These are phyloP conservation scores for Rhinoraja longicauda DNA, from an alignment of 2,797 vertebrate species.

Conservation along the genomic window DNA sequence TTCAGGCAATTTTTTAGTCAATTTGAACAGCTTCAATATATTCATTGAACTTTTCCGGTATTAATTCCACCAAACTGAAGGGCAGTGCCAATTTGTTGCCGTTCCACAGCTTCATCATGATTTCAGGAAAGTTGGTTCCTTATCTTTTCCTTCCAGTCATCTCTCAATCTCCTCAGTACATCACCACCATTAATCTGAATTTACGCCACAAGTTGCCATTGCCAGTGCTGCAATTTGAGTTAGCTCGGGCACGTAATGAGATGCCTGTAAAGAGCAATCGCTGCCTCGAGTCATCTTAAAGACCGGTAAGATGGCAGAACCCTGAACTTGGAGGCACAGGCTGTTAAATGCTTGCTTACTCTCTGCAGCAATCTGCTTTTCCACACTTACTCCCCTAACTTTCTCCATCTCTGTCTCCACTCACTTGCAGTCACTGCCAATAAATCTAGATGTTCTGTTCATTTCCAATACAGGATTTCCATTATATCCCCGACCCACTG, in stretches of 20 bases:
- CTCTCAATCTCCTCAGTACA: neutral
- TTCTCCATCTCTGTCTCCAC: neutral
- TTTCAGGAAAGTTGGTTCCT: too few species aligned
- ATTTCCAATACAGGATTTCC: slow-evolving; percentile 29
- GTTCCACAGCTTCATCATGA: too few species aligned
- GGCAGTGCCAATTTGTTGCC: too few species aligned
- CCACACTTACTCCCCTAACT: neutral
- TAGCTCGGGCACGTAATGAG: neutral
- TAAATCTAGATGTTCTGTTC: neutral
- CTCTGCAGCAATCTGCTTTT: neutral
- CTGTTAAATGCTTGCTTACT: neutral
- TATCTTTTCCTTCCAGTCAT: neutral
- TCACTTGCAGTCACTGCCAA: neutral
- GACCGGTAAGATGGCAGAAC: neutral
- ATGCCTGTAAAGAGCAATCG: neutral
- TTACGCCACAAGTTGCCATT: neutral
- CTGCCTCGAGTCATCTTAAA: neutral
- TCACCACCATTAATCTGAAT: neutral
- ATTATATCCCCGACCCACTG: slow-evolving; percentile 33
- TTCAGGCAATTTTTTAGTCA: too few species aligned
- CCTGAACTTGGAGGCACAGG: neutral
- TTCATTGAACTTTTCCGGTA: too few species aligned
- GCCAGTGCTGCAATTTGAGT: neutral
- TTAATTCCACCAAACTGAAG: too few species aligned
- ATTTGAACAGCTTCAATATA: too few species aligned